Evolutionary conservation across 2,797 vertebrate species (phyloP).

Genomic region (Dicrostonyx torquatus): DNA sequence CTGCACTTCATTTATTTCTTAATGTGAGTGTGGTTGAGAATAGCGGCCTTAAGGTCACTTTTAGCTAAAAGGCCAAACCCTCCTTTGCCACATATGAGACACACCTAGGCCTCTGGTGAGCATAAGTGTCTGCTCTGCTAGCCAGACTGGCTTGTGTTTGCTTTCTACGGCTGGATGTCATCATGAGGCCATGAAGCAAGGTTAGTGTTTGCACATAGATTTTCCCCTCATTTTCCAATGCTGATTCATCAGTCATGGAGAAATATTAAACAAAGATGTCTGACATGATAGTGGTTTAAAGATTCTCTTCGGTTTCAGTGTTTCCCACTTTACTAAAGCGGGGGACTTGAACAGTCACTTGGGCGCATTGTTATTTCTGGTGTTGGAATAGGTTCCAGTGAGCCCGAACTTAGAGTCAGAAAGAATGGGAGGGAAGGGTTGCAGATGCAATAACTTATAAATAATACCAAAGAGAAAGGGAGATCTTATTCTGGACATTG

Average conservation of each 20-base stretch:
- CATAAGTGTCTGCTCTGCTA: neutral
- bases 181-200: neutral
- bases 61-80: neutral
- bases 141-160: neutral
- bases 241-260: neutral
- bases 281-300: slow-evolving; percentile 40
- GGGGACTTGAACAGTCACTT: neutral
- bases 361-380: neutral
- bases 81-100: neutral
- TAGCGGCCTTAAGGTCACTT: slow-evolving; percentile 15
- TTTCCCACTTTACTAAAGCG: neutral
- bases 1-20: neutral
- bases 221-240: neutral
- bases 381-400: neutral
- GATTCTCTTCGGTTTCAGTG: slow-evolving; percentile 52
- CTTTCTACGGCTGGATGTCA: neutral
- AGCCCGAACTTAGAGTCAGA: slow-evolving; percentile 2
- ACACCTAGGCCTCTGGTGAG: neutral
- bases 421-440: neutral
- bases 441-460: neutral
- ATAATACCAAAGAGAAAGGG: neutral
- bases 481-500: neutral
- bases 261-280: slow-evolving; percentile 48
- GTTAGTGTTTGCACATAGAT: neutral
- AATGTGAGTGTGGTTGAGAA: neutral